Evolutionary conservation across 2,797 vertebrate genomes (phyloP).

Genomic region (Phrynocephalus forsythii): DNA sequence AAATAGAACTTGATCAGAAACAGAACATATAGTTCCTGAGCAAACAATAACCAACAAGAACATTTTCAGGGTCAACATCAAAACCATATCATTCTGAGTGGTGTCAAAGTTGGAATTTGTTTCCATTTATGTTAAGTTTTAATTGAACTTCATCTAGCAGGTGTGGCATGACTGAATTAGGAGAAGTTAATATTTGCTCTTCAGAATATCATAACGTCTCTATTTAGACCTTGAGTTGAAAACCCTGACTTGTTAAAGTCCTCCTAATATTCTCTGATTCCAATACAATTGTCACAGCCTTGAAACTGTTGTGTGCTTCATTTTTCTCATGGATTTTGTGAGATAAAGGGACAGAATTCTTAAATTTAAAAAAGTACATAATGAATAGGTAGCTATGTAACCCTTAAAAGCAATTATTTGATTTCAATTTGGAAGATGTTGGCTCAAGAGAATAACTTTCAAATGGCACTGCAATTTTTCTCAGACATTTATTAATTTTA

Average conservation of each 20-base stretch:
- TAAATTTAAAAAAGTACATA: not conserved
- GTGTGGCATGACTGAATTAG: not conserved
- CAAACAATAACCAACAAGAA: not conserved
- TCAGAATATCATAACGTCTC: not conserved
- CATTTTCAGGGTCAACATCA: not conserved
- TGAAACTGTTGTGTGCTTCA: not conserved
- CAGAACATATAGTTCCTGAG: not conserved
- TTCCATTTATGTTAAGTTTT: not conserved
- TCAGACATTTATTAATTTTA: not conserved
- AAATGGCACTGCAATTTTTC: not conserved
- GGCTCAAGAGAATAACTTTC: not conserved
- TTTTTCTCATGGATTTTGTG: not conserved
- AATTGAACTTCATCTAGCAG: not conserved
- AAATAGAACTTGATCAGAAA: not conserved
- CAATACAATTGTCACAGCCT: conserved; percentile 7
- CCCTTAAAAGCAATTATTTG: not conserved
- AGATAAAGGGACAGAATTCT: not conserved
- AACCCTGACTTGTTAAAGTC: not conserved
- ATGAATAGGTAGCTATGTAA: not conserved
- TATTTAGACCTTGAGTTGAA: not conserved
- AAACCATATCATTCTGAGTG: not conserved
- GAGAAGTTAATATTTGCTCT: not conserved
- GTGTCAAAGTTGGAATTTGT: not conserved
- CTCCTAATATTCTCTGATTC: not conserved
- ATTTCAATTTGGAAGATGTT: not conserved